Evolutionary conservation across 2,888 invertebrate genomes (phyloP).

Genomic region (Muschampia plurimacula): DNA sequence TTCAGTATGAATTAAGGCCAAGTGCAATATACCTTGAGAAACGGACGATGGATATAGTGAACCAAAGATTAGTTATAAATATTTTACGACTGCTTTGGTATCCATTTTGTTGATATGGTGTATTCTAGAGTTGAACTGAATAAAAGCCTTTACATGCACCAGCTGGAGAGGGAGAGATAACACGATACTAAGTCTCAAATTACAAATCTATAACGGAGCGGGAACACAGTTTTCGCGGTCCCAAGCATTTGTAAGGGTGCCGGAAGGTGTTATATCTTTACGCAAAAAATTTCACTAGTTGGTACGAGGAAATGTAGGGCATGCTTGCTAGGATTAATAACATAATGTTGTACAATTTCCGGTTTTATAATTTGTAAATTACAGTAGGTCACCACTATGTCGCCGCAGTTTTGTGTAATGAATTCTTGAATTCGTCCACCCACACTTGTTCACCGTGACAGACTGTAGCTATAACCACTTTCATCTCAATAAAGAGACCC

Average conservation of each 20-base stretch:
- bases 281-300: slow-evolving; percentile 25
- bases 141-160: neutral
- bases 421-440: neutral
- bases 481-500: neutral
- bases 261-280: slow-evolving; percentile 30
- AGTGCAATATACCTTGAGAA: slow-evolving; percentile 48
- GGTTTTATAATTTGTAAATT: slow-evolving; percentile 5
- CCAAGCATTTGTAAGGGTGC: slow-evolving; percentile 36
- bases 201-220: slow-evolving; percentile 32
- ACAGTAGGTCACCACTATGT: slow-evolving; percentile 1
- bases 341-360: slow-evolving; percentile 8
- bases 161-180: slow-evolving; percentile 22
- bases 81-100: slow-evolving; percentile 27
- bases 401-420: neutral
- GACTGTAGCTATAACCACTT: neutral
- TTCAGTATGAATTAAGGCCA: slow-evolving; percentile 63
- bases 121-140: neutral
- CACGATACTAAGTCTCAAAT: slow-evolving; percentile 37
- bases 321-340: slow-evolving; percentile 8
- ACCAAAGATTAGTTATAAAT: slow-evolving; percentile 40
- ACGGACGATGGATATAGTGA: slow-evolving; percentile 33
- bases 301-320: slow-evolving; percentile 12
- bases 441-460: neutral
- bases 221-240: slow-evolving; percentile 35
- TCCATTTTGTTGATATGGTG: slow-evolving; percentile 39